Percentiles rank a stretch among this genome's conserved stretches.
phyloP scores from a whole-genome alignment of 2,888 invertebrate genomes.

The Euplagia quadripunctaria region DNA sequence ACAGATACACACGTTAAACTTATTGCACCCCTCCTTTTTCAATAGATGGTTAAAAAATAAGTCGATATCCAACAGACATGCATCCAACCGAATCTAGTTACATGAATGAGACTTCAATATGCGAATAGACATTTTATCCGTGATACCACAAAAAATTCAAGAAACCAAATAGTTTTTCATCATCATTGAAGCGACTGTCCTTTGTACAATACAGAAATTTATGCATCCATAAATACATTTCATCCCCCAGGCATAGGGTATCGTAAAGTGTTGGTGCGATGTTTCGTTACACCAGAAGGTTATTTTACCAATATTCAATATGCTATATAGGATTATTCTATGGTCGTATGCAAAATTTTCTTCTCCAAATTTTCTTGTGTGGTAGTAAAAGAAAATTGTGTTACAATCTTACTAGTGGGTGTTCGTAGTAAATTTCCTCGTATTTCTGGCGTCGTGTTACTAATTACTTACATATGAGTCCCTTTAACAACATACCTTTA shows the following conservation, averaged over 20 bases:
- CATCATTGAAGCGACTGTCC: conserved; percentile 30
- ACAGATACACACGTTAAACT: no score
- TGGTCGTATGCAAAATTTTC: conserved; percentile 32
- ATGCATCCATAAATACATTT: conserved; percentile 47
- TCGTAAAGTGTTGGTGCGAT: conserved; percentile 49
- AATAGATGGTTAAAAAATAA: no score
- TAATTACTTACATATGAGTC: neutral
- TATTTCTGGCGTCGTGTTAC: neutral
- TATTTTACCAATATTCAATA: conserved; percentile 48
- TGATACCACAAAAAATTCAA: conserved; percentile 16
- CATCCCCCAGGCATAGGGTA: conserved; percentile 41
- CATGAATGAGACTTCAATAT: neutral
- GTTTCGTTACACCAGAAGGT: conserved; percentile 32
- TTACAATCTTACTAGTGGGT: neutral
- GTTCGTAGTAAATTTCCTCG: no score
- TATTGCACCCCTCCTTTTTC: no score
- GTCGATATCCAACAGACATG: no score
- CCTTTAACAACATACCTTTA: no score
- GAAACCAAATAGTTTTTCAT: conserved; percentile 46
- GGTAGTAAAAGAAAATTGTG: conserved; percentile 20
- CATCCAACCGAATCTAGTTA: neutral
- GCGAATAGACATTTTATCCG: neutral
- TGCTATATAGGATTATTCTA: conserved; percentile 35
- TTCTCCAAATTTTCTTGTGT: conserved; percentile 18
- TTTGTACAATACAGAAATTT: conserved; percentile 44